Percentiles rank a stretch among this genome's conserved stretches.
phyloP scores from a whole-genome alignment of 2,888 invertebrate genomes.

The Molorchus minor region DNA sequence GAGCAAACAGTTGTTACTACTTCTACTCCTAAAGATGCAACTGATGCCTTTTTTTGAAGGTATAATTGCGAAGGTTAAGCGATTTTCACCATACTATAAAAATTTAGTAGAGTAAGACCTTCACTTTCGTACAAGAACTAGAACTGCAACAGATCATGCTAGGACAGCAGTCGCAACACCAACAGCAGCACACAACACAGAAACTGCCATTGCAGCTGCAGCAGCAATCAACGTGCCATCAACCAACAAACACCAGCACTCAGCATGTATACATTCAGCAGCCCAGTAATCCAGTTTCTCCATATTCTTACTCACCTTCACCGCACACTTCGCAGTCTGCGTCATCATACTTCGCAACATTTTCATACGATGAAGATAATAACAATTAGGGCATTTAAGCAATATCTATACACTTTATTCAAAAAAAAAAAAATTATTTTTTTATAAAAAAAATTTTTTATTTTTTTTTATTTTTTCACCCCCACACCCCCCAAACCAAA shows the following conservation, averaged over 20 bases:
- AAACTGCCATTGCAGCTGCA: conserved; percentile 1
- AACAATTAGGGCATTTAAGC: conserved; percentile 1
- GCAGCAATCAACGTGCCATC: conserved; percentile 1
- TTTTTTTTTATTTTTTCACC: too few species aligned
- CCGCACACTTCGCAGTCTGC: background rate
- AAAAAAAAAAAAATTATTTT: too few species aligned
- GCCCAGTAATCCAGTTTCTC: too few species aligned
- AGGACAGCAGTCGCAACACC: conserved; percentile 1
- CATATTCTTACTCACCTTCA: too few species aligned
- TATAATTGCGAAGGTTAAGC: conserved; percentile 16
- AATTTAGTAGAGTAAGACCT: conserved; percentile 14
- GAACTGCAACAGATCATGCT: conserved; percentile 2
- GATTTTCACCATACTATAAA: conserved; percentile 15
- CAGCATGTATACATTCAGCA: too few species aligned
- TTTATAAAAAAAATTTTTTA: too few species aligned
- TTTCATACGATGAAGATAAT: background rate
- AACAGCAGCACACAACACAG: conserved; percentile 1
- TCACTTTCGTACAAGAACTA: conserved; percentile 4
- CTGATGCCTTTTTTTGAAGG: conserved; percentile 20
- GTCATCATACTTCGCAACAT: conserved; percentile 1
- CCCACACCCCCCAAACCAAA: too few species aligned
- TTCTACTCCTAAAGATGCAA: conserved; percentile 19
- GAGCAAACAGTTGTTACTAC: conserved; percentile 6
- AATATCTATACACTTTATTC: background rate
- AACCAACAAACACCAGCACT: conserved; percentile 1